Percentiles rank a stretch among this genome's conserved stretches.
phyloP scores from a whole-genome alignment of 2,113 vertebrate species.

The Kryptolebias marmoratus region DNA sequence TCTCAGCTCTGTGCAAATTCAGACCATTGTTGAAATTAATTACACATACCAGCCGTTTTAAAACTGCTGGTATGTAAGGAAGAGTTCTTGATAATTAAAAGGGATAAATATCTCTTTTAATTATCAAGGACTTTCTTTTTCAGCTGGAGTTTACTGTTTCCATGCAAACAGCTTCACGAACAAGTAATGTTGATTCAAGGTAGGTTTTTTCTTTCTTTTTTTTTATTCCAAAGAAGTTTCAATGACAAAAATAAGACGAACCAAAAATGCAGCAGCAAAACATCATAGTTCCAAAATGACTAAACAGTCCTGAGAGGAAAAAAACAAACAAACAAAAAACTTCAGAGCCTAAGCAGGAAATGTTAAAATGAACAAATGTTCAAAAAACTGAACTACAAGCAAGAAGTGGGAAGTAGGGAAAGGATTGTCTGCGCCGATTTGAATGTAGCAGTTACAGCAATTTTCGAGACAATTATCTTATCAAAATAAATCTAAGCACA shows the following conservation, averaged over 20 bases:
- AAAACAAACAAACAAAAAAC: no score
- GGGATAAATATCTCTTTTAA: no score
- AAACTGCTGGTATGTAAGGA: no score
- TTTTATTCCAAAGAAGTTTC: conserved; percentile 3
- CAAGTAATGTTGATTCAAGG: conserved; percentile 6
- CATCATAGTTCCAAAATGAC: neutral
- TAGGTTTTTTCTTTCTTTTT: neutral
- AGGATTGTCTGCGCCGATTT: neutral
- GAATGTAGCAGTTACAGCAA: neutral
- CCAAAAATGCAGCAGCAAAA: neutral
- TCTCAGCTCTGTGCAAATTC: conserved; percentile 35
- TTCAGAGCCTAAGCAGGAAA: neutral
- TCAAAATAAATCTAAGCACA: neutral
- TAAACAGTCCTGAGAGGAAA: neutral
- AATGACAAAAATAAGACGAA: neutral
- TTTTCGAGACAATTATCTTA: neutral
- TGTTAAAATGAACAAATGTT: neutral
- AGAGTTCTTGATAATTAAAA: no score
- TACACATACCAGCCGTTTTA: neutral
- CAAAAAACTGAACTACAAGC: neutral
- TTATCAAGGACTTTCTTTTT: neutral
- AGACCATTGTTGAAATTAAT: conserved; percentile 9
- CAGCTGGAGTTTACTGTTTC: neutral
- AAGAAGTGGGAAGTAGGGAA: neutral
- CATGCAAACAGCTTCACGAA: conserved; percentile 1